Percentiles rank a stretch among this genome's conserved stretches.
These are phyloP conservation scores for Notothenia rossii DNA, from an alignment of 2,113 vertebrate genomes.

Conservation along the genomic window DNA sequence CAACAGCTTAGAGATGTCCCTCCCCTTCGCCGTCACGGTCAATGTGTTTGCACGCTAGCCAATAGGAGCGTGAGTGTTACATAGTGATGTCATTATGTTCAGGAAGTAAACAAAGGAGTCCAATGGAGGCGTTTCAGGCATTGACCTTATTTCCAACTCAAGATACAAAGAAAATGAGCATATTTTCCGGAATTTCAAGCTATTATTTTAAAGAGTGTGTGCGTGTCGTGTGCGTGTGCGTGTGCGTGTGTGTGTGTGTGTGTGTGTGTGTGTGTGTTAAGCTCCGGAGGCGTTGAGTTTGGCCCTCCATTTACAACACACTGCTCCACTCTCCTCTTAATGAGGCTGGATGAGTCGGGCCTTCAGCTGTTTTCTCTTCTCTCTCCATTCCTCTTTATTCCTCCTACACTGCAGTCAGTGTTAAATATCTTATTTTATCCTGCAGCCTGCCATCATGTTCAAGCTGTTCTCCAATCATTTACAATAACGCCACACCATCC, in stretches of 20 bases:
- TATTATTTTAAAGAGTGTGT: not conserved
- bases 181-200: not conserved
- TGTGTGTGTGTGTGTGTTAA: conserved; percentile 1
- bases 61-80: too few relatives aligned
- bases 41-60: too few relatives aligned
- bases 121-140: too few relatives aligned
- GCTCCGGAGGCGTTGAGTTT: conserved; percentile 39
- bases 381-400: conserved; percentile 20
- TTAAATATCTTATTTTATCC: conserved; percentile 69
- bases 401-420: conserved; percentile 60
- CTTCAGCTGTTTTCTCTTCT: conserved; percentile 47
- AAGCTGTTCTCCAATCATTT: conserved; percentile 73
- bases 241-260: too few relatives aligned
- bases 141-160: not conserved
- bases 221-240: not conserved
- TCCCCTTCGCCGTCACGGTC: too few relatives aligned
- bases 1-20: too few relatives aligned
- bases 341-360: conserved; percentile 57
- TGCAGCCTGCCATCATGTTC: conserved; percentile 68
- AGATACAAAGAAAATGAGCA: not conserved
- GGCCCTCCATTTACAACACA: conserved; percentile 57
- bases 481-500: conserved; percentile 47
- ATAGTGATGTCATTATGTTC: too few relatives aligned
- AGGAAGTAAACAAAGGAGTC: too few relatives aligned
- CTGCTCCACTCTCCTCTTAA: conserved; percentile 60